These are phyloP conservation scores for Phylloscopus trochiloides DNA, from an alignment of 2,113 vertebrate genomes.

Conservation along the genomic window DNA sequence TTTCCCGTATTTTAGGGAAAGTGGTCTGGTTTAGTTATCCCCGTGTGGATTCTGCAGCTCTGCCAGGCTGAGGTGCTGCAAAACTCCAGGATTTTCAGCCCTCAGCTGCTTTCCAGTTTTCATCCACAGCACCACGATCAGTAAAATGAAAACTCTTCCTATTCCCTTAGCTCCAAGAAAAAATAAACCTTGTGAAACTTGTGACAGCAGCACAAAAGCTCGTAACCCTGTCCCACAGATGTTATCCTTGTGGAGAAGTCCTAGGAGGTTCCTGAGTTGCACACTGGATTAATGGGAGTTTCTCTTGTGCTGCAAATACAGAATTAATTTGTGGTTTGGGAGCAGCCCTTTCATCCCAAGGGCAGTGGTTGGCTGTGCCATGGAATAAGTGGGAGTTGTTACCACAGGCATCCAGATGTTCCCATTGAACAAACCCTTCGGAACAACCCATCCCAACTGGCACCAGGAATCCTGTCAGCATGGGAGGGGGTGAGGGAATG, in stretches of 20 bases:
- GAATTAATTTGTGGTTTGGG: conserved; percentile 40
- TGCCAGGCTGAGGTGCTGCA: background rate
- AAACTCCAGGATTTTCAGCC: background rate
- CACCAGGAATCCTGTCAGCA: background rate
- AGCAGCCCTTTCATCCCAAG: conserved; percentile 32
- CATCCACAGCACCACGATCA: background rate
- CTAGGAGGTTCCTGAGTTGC: background rate
- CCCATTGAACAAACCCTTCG: background rate
- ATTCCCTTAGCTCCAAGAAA: background rate
- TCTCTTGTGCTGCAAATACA: conserved; percentile 34
- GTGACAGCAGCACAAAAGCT: background rate
- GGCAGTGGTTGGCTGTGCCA: background rate
- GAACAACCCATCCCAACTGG: background rate
- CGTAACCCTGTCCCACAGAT: conserved; percentile 4
- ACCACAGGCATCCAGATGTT: conserved; percentile 53
- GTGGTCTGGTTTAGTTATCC: background rate
- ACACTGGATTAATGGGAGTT: background rate
- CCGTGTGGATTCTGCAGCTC: background rate
- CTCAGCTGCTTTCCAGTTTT: background rate
- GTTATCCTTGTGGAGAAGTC: conserved; percentile 10
- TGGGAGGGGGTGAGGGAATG: background rate
- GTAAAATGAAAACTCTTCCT: background rate
- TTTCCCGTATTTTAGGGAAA: fast-evolving
- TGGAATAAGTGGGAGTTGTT: background rate
- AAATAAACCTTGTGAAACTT: background rate